Evolutionary conservation across 2,113 vertebrate species (phyloP).

Genomic region (Festucalex cinctus): DNA sequence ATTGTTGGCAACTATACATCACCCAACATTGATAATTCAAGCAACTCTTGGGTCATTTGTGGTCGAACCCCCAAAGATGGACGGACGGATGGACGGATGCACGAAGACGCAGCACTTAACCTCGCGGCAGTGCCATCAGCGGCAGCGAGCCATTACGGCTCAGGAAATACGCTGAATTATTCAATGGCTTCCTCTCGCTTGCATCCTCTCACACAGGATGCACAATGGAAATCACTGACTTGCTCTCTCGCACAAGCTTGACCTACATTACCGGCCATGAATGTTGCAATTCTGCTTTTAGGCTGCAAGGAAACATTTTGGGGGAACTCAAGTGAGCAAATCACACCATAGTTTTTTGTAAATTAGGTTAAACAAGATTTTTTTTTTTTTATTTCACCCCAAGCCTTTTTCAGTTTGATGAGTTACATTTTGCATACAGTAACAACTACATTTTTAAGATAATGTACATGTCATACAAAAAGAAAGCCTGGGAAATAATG

Average conservation of each 20-base stretch:
- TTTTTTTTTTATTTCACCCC: too few relatives aligned
- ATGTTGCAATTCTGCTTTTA: neutral
- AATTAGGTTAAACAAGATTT: too few relatives aligned
- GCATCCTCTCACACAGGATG: constrained; percentile 51
- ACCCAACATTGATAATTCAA: neutral
- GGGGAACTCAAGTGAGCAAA: neutral
- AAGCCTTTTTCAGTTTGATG: too few relatives aligned
- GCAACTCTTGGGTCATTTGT: neutral
- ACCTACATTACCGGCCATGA: neutral
- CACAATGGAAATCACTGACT: constrained; percentile 41
- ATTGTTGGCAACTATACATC: neutral
- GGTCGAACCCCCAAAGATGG: neutral
- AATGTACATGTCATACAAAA: too few relatives aligned
- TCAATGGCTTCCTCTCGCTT: constrained; percentile 61
- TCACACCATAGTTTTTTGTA: too few relatives aligned
- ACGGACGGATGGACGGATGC: neutral
- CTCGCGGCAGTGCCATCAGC: constrained; percentile 43
- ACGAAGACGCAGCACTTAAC: constrained; percentile 53
- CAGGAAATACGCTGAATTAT: constrained; percentile 71
- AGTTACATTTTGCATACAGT: too few relatives aligned
- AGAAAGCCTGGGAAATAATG: too few relatives aligned
- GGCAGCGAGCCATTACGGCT: constrained; percentile 56
- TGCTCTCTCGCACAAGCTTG: neutral
- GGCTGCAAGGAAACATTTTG: neutral
- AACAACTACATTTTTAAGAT: too few relatives aligned